phyloP scores from a whole-genome alignment of 2,797 vertebrate genomes.

The Danionella dracula region DNA sequence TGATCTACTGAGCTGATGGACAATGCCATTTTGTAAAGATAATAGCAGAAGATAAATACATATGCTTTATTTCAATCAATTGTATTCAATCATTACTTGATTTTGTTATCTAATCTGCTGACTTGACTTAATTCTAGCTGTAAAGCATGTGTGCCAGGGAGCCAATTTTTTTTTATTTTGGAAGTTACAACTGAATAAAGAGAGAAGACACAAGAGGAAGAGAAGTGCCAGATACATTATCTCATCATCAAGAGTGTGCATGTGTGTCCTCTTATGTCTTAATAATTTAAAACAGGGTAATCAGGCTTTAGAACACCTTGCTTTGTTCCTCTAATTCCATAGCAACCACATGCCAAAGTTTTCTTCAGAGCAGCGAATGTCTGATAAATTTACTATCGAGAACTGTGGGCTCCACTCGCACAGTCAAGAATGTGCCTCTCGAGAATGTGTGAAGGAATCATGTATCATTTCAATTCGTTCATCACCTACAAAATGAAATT shows the following conservation, averaged over 20 bases:
- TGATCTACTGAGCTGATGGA: too few species aligned
- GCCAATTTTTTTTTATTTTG: too few species aligned
- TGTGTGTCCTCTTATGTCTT: constrained; percentile 14
- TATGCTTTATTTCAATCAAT: too few species aligned
- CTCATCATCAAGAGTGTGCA: not conserved
- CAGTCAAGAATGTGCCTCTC: not conserved
- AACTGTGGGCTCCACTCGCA: not conserved
- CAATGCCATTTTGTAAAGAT: too few species aligned
- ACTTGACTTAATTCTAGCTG: too few species aligned
- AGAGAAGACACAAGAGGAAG: constrained; percentile 3
- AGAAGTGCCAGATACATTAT: constrained; percentile 5
- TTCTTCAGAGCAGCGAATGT: not conserved
- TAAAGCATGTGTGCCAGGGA: not conserved
- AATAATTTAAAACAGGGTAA: constrained; percentile 37
- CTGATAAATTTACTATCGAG: constrained; percentile 12
- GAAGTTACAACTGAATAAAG: not conserved
- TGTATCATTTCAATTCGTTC: constrained; percentile 3
- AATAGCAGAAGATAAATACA: too few species aligned
- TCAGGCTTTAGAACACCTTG: constrained; percentile 6
- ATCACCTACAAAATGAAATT: constrained; percentile 3
- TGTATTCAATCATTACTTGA: too few species aligned
- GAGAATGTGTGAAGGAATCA: not conserved
- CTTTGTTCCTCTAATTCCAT: constrained; percentile 37
- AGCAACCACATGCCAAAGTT: constrained; percentile 28
- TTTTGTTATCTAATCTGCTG: too few species aligned